Evolutionary conservation across 2,797 vertebrate genomes (phyloP).

Genomic region (Nyctalus aviator): DNA sequence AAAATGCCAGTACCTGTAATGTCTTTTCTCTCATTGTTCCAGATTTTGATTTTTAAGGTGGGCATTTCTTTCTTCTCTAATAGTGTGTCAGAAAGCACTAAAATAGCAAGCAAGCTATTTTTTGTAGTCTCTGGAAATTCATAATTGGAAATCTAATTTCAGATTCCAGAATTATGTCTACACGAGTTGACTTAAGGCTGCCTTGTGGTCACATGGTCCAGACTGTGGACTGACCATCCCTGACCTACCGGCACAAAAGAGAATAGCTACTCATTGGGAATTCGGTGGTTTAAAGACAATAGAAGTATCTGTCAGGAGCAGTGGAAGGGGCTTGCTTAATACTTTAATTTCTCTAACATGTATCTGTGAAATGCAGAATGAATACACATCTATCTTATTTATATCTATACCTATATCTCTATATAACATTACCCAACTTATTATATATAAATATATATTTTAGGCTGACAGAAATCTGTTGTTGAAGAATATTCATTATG

Average conservation of each 20-base stretch:
- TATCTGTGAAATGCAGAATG: not conserved
- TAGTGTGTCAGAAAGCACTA: conserved; percentile 29
- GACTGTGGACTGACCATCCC: not conserved
- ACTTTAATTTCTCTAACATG: not conserved
- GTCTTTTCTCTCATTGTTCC: not conserved
- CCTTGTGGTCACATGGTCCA: not conserved
- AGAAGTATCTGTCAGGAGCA: not conserved
- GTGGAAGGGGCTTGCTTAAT: not conserved
- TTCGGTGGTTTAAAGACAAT: not conserved
- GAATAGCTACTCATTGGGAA: not conserved
- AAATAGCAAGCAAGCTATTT: not conserved
- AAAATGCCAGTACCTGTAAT: not conserved
- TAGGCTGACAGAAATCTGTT: conserved; percentile 1
- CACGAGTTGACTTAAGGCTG: not conserved
- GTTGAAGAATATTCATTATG: conserved; percentile 40
- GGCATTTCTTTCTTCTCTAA: conserved; percentile 28
- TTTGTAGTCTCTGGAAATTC: conserved; percentile 38
- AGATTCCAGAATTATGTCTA: not conserved
- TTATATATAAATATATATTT: not conserved
- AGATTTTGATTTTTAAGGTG: conserved; percentile 35
- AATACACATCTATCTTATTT: not conserved
- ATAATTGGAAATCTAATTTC: not conserved
- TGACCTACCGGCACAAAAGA: not conserved
- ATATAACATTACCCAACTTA: not conserved
- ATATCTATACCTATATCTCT: not conserved